A percentile compares a stretch with the other conserved stretches of the same genome.
Conservation (phyloP, 2,888 invertebrate genomes). For the Acanthoscelides obtectus region DNA sequence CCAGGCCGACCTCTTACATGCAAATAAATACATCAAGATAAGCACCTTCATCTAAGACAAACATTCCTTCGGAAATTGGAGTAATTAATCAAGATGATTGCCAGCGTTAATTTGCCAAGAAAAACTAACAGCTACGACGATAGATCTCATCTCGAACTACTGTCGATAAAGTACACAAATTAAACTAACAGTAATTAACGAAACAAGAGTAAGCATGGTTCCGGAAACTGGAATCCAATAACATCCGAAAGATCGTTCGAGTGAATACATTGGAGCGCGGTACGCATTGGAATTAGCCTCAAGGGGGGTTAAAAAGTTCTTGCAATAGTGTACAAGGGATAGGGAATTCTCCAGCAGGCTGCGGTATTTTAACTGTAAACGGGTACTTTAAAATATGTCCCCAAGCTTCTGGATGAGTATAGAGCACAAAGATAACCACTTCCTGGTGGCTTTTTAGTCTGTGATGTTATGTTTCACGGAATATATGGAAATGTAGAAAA, state of each 20-base stretch:
- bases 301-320: background rate
- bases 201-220: background rate
- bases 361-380: too few species aligned
- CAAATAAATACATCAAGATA: background rate
- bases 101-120: background rate
- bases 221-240: background rate
- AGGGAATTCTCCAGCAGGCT: too few species aligned
- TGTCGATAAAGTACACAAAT: background rate
- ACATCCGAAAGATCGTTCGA: background rate
- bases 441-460: too few species aligned
- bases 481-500: too few species aligned
- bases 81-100: background rate
- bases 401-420: too few species aligned
- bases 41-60: background rate
- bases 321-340: too few species aligned
- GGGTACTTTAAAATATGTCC: too few species aligned
- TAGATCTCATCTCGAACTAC: background rate
- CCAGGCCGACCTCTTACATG: too few species aligned
- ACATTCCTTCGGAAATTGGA: background rate
- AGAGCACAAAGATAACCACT: too few species aligned
- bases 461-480: too few species aligned
- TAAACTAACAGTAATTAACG: background rate
- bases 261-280: background rate
- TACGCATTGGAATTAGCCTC: background rate
- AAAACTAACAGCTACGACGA: background rate